phyloP scores from a whole-genome alignment of 2,113 vertebrate species.

The Sphyrna mokarran region DNA sequence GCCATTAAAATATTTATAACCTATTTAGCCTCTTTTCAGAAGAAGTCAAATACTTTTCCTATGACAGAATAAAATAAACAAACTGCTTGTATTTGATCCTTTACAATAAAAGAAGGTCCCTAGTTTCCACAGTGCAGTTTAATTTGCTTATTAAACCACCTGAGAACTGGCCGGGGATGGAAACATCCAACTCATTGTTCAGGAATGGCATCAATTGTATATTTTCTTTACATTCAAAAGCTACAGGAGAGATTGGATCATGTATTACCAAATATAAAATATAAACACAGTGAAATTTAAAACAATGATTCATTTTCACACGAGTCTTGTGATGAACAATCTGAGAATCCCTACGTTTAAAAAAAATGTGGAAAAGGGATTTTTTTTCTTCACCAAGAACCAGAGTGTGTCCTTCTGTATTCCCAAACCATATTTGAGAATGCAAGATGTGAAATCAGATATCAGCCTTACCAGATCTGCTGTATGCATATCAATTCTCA shows the following conservation, averaged over 20 bases:
- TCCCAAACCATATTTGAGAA: background rate
- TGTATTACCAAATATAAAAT: background rate
- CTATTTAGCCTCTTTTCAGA: background rate
- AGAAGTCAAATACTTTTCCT: constrained; percentile 9
- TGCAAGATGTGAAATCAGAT: background rate
- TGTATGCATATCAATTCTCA: background rate
- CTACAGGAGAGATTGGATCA: background rate
- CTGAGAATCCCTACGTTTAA: background rate
- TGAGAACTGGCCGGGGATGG: too few species aligned
- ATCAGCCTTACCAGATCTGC: background rate
- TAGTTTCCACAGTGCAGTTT: background rate
- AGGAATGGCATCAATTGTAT: background rate
- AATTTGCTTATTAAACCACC: background rate
- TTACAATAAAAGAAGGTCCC: background rate
- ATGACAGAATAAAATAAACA: background rate
- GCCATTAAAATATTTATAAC: constrained; percentile 9
- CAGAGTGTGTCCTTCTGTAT: background rate
- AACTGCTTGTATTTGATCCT: background rate
- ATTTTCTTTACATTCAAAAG: background rate
- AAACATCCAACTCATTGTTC: background rate
- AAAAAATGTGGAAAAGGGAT: background rate
- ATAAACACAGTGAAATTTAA: background rate
- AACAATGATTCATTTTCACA: background rate
- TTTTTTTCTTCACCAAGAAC: too few species aligned
- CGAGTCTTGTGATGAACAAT: background rate